phyloP scores from a whole-genome alignment of 1,140 invertebrate genomes.

The Whitmania pigra region DNA sequence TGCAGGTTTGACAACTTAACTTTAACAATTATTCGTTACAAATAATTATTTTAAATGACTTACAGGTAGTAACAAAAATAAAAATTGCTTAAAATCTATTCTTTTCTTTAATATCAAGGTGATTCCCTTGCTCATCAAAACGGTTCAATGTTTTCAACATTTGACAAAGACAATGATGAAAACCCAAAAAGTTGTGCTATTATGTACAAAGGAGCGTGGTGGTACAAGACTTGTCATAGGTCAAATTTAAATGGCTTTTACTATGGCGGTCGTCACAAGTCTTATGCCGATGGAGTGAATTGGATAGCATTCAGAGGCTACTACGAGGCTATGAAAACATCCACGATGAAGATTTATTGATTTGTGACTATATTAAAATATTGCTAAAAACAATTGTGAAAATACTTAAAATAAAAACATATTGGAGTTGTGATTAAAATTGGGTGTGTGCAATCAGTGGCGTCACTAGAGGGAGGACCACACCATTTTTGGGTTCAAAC shows the following conservation, averaged over 20 bases:
- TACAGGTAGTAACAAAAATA: too few relatives aligned
- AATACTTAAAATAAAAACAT: too few relatives aligned
- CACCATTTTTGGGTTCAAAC: too few relatives aligned
- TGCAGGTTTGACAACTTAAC: slow-evolving; percentile 40
- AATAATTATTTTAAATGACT: too few relatives aligned
- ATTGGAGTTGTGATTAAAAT: too few relatives aligned
- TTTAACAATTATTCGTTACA: too few relatives aligned
- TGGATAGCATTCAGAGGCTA: slow-evolving; percentile 11
- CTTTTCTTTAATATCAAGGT: slow-evolving; percentile 8
- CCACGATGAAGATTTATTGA: slow-evolving; percentile 16
- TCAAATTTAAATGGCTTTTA: slow-evolving; percentile 33
- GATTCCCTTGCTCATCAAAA: slow-evolving; percentile 21
- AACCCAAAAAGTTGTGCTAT: slow-evolving; percentile 14
- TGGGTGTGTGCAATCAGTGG: too few relatives aligned
- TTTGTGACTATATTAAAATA: too few relatives aligned
- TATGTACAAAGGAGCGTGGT: slow-evolving; percentile 13
- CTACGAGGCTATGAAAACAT: slow-evolving; percentile 14
- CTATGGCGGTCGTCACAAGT: slow-evolving; percentile 25
- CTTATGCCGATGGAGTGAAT: slow-evolving; percentile 57
- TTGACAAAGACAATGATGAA: slow-evolving; percentile 27
- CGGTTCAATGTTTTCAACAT: slow-evolving; percentile 26
- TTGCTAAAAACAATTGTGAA: too few relatives aligned
- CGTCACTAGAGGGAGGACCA: too few relatives aligned
- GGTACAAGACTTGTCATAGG: slow-evolving; percentile 9
- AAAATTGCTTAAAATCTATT: too few relatives aligned